Evolutionary conservation across 1,140 invertebrate species (phyloP).

Genomic region (Chironomus tepperi): DNA sequence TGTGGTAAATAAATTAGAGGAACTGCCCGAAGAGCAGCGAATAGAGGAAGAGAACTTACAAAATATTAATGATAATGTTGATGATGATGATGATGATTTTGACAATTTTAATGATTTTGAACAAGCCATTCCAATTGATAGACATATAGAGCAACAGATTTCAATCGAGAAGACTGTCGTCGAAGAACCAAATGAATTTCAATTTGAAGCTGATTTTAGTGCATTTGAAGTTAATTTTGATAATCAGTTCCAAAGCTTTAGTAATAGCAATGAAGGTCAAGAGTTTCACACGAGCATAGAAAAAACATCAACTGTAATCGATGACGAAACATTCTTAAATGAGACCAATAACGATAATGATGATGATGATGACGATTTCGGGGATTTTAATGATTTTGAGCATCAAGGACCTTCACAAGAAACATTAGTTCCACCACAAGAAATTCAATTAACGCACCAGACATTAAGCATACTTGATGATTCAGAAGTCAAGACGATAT

Average conservation of each 20-base stretch:
- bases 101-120: neutral
- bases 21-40: too few species aligned
- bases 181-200: neutral
- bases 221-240: neutral
- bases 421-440: neutral
- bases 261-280: neutral
- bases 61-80: neutral
- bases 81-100: neutral
- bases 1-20: too few species aligned
- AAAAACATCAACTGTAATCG: neutral
- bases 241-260: neutral
- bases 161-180: too few species aligned
- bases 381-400: slow-evolving; percentile 1
- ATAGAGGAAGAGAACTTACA: too few species aligned
- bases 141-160: too few species aligned
- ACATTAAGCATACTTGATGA: too few species aligned
- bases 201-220: slow-evolving; percentile 8
- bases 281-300: neutral
- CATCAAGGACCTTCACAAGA: neutral
- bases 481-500: too few species aligned
- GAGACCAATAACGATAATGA: neutral
- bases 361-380: neutral
- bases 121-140: neutral
- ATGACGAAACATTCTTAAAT: neutral
- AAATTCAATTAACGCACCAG: neutral